Percentiles rank a stretch among this genome's conserved stretches.
Conservation (phyloP, 2,113 vertebrate genomes). For the Cavia porcellus region DNA sequence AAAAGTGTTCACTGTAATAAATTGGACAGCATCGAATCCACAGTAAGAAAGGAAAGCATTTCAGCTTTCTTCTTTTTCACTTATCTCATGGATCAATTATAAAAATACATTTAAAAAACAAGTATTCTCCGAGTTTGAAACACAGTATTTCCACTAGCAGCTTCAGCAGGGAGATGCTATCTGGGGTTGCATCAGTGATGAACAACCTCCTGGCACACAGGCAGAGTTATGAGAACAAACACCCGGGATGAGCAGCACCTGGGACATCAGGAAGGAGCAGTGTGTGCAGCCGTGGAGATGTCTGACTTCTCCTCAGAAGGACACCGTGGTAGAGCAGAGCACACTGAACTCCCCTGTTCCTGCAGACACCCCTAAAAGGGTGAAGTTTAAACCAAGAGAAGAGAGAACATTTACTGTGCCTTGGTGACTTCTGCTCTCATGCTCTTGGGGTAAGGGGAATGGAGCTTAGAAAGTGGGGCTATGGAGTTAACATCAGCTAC, state of each 20-base stretch:
- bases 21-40: background rate
- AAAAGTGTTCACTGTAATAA: conserved; percentile 21
- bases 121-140: background rate
- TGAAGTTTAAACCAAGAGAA: background rate
- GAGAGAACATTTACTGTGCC: background rate
- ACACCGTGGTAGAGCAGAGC: background rate
- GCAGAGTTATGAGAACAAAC: background rate
- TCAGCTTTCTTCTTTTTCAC: background rate
- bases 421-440: background rate
- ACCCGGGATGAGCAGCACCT: background rate
- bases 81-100: conserved; percentile 23
- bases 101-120: background rate
- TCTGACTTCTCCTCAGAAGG: background rate
- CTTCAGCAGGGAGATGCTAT: background rate
- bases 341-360: background rate
- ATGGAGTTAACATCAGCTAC: background rate
- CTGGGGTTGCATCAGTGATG: background rate
- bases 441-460: background rate
- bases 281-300: background rate
- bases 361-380: background rate
- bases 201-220: background rate
- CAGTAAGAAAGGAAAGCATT: background rate
- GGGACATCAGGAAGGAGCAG: background rate
- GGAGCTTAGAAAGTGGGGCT: background rate
- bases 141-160: background rate